phyloP scores from a whole-genome alignment of 2,888 invertebrate species.

The Ochropleura plecta region DNA sequence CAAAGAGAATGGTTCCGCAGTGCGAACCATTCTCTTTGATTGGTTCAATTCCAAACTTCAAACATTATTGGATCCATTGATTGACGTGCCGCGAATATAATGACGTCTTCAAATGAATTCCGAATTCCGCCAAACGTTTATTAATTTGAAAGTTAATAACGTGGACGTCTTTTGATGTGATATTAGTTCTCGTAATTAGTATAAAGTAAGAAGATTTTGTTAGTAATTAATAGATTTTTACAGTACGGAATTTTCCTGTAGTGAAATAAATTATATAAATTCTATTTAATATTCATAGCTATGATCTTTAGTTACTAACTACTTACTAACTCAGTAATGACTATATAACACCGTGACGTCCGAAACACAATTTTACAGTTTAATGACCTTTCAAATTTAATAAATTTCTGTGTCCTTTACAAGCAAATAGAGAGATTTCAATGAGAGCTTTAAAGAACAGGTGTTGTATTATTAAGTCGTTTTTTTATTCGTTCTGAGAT shows the following conservation, averaged over 20 bases:
- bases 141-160: constrained; percentile 35
- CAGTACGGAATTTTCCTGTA: background rate
- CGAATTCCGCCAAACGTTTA: constrained; percentile 19
- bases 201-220: background rate
- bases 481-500: too few species aligned
- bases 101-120: background rate
- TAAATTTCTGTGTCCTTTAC: background rate
- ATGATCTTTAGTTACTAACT: background rate
- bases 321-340: background rate
- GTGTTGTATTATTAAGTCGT: background rate
- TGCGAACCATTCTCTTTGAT: constrained; percentile 14
- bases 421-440: background rate
- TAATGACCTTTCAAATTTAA: background rate
- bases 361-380: background rate
- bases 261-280: background rate
- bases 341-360: background rate
- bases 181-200: background rate
- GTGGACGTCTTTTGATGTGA: constrained; percentile 26
- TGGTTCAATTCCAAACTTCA: constrained; percentile 25
- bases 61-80: constrained; percentile 37
- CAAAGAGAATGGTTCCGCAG: too few species aligned
- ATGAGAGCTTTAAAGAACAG: background rate
- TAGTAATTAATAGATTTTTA: background rate
- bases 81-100: constrained; percentile 1
- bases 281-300: background rate